Evolutionary conservation across 1,140 invertebrate species (phyloP).

Genomic region (Teleopsis dalmanni): DNA sequence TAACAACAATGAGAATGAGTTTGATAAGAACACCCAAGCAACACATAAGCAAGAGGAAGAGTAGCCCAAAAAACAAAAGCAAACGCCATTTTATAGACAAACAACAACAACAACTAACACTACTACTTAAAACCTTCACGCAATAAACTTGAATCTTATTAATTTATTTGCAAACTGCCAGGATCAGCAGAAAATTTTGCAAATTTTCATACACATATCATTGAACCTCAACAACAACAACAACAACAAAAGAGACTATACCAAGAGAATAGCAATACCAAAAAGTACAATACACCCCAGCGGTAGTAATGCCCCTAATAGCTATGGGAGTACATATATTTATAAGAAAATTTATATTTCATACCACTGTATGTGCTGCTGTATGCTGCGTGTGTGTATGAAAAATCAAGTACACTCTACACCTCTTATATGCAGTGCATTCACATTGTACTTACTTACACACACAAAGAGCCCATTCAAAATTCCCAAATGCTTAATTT

Average conservation of each 20-base stretch:
- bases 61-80: neutral
- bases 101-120: neutral
- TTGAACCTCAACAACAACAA: neutral
- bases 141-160: slow-evolving; percentile 3
- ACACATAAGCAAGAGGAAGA: neutral
- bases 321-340: no score
- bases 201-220: neutral
- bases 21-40: neutral
- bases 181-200: slow-evolving; percentile 10
- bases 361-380: no score
- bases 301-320: no score
- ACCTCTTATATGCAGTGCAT: no score
- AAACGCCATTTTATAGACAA: neutral
- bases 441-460: no score
- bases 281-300: no score
- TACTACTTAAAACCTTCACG: neutral
- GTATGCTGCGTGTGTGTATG: no score
- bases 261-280: no score
- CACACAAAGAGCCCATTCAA: no score
- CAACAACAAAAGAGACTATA: neutral
- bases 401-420: no score
- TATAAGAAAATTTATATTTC: no score
- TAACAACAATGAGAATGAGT: neutral
- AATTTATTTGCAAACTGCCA: slow-evolving; percentile 12
- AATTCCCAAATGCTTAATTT: neutral